These are phyloP conservation scores for Cabera pusaria DNA, from an alignment of 2,888 invertebrate species.

Conservation along the genomic window DNA sequence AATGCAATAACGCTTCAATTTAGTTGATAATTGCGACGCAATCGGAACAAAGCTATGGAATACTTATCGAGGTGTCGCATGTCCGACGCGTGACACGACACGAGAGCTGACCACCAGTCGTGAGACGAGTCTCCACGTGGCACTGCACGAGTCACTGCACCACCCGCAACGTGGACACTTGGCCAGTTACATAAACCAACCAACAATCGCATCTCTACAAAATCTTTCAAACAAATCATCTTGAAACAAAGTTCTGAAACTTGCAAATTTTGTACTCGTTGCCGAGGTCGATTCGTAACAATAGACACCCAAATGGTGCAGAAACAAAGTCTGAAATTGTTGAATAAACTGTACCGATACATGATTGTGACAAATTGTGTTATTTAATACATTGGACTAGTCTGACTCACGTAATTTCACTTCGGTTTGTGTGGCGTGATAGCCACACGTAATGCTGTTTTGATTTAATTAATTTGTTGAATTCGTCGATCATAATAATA, in stretches of 20 bases:
- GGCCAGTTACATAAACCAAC: conserved; percentile 49
- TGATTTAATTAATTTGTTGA: conserved; percentile 10
- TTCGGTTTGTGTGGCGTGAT: no score
- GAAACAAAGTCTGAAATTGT: conserved; percentile 6
- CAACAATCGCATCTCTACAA: conserved; percentile 33
- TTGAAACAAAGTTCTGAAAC: not conserved
- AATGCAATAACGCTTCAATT: conserved; percentile 1
- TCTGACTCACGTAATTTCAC: no score
- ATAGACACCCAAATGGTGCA: conserved; percentile 41
- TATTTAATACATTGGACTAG: conserved; percentile 33
- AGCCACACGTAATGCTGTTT: conserved; percentile 28
- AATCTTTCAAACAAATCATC: conserved; percentile 11
- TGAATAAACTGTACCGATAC: conserved; percentile 17
- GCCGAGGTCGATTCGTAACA: conserved; percentile 38
- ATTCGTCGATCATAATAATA: conserved; percentile 26
- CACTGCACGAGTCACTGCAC: conserved; percentile 34
- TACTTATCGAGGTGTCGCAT: conserved; percentile 40
- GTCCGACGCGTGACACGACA: conserved; percentile 39
- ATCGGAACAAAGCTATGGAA: conserved; percentile 36
- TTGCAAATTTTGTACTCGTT: conserved; percentile 27
- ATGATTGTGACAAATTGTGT: no score
- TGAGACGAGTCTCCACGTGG: conserved; percentile 57
- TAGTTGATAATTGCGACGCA: no score
- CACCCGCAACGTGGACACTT: conserved; percentile 45
- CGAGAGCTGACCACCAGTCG: no score